Base-by-base conservation (phyloP, 2,888 invertebrate species). In the Petrolisthes manimaculis region DNA sequence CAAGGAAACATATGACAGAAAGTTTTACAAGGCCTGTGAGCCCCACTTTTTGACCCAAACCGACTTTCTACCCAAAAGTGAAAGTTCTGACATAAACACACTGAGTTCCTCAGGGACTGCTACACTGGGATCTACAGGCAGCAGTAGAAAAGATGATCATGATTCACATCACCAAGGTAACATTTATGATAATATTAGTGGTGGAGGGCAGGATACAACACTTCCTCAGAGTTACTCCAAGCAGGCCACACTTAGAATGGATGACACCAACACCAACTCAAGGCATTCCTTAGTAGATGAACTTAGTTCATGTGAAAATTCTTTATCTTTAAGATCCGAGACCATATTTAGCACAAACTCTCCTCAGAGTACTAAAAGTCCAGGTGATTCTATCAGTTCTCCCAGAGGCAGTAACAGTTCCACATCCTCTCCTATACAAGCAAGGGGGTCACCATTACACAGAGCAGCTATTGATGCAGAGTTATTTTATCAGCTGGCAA, bases 381-480 rank as follows among this genome's bases (percentile, higher is more conserved):
- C 83, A 8, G 37, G 53, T 8, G 14, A n/a, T 5, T 37, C 37
- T 37, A 37, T 37, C 37, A 67, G 24, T 37, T 14, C 61, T 5
- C 51, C 81, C 37, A 14, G n/a, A 71, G 71, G 71, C 3, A 21
- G 71, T 8, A 71, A 14, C 71, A 71, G n/a, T 71, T 14, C 14
- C 21, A 51, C 56, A 24, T 37, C 54, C 3, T 14, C 69, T 21
- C 18, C 51, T 21, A 5, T 24, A 78, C 54, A 37, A 55, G 21
- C 83, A 18, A 37, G 86, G 21, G 83, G 85, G 18, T 86, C 89
- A 53, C 90, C 90, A 79, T 56, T 89, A 67, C 88, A 89, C n/a
- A 89, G 83, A 84, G 91, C 91, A 54, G 80, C 80, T n/a, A 75
- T 91, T 79, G 91, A 91, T 83, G 89, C 91, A 37, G 91, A 91